phyloP scores from a whole-genome alignment of 2,797 vertebrate species.

The Dermochelys coriacea region DNA sequence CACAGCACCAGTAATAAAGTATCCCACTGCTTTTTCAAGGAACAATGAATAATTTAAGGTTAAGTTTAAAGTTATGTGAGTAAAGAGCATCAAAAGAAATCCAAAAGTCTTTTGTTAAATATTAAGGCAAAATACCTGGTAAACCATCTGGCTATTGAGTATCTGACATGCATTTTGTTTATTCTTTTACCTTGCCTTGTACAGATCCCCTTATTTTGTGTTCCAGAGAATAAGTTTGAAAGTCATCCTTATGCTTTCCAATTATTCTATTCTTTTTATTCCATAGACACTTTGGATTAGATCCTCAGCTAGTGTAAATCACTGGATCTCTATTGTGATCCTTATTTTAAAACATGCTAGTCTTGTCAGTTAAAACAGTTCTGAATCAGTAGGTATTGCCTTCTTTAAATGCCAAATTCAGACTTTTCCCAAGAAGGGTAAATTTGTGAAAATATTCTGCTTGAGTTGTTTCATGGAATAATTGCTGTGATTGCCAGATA shows the following conservation, averaged over 20 bases:
- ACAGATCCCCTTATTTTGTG: background rate
- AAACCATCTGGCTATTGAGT: background rate
- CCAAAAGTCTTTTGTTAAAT: constrained; percentile 15
- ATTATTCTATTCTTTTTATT: background rate
- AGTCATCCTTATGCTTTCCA: accelerated
- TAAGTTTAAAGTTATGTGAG: background rate
- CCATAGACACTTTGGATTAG: background rate
- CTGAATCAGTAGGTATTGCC: background rate
- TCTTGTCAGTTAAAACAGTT: background rate
- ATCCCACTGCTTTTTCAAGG: background rate
- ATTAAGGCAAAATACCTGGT: background rate
- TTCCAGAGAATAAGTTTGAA: accelerated
- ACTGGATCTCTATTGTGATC: background rate
- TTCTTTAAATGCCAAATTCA: background rate
- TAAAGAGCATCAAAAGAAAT: background rate
- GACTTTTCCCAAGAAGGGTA: background rate
- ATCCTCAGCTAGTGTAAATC: background rate
- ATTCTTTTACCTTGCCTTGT: background rate
- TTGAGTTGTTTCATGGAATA: background rate
- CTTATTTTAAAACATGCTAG: constrained; percentile 7
- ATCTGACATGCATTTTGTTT: background rate
- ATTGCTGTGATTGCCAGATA: background rate
- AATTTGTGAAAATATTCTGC: background rate
- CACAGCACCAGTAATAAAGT: background rate
- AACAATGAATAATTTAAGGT: background rate